Evolutionary conservation across 2,888 invertebrate genomes (phyloP), one percentile per base, ranked within the genome.

Genomic region (Drosophila histrio): DNA sequence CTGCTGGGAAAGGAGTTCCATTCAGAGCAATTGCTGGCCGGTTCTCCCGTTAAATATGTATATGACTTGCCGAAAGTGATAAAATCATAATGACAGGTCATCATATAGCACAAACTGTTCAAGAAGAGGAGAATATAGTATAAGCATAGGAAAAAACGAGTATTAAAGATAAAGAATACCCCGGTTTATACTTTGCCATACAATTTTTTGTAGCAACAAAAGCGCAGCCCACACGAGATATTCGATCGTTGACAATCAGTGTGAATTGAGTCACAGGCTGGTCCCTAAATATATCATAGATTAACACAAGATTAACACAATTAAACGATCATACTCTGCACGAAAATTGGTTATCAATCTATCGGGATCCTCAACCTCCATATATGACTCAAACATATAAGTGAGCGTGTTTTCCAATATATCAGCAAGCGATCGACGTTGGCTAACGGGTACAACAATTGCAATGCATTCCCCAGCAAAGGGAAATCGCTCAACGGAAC

Each of bases 191-290:
- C 0, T n/a, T 5, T 0, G 6, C 1, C 2, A 3, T 8, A 17
- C 79, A 79, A 24, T 60, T 22, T 1, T 24, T 39, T 6, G 56
- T 79, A 1, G 32, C 3, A 2, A 66, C 41, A 2, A 78, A 13
- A 5, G 58, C 72, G 19, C 77, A 78, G 3, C 77, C 77, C 15
- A 79, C 69, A 2, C 79, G 79, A 0, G 79, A 72, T 1, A 60
- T 30, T 0, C 64, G 69, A 62, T 78, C 77, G 32, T 19, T 76
- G 3, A 46, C 11, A 0, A 77, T 17, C 1, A 57, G 21, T 0
- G 58, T 32, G 7, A 77, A 59, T 2, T 5, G 17, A 0, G n/a
- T 17, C 3, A 11, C 11, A 5, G 1, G 11, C 15, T n/a, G 11
- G 24, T 50, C 36, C 7, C 50, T 50, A 24, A 34, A 24, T n/a